Conservation (phyloP, 2,797 vertebrate species). For the Heterohyrax brucei region DNA sequence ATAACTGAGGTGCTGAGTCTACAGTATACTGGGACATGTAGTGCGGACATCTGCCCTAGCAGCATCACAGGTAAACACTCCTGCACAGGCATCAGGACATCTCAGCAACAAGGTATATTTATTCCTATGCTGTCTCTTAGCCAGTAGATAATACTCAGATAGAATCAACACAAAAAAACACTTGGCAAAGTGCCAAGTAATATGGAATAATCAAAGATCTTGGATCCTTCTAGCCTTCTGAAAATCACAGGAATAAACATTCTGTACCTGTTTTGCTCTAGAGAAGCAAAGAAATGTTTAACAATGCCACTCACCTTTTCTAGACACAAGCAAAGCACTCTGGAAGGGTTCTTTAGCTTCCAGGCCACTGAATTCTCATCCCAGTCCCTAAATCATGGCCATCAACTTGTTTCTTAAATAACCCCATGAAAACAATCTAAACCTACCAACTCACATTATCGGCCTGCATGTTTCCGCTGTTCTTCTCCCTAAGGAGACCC, state of each 20-base stretch:
- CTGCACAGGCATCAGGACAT: background rate
- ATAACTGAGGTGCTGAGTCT: background rate
- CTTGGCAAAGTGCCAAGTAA: background rate
- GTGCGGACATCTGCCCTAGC: background rate
- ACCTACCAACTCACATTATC: background rate
- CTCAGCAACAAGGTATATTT: background rate
- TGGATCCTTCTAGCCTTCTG: background rate
- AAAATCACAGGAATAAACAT: conserved; percentile 46
- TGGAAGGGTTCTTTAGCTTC: background rate
- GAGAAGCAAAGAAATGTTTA: background rate
- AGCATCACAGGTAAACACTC: background rate
- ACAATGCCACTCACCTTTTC: background rate
- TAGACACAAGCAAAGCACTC: background rate
- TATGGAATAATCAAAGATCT: background rate
- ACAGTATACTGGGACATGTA: background rate
- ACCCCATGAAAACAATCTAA: background rate
- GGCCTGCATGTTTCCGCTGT: background rate
- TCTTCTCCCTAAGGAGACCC: background rate
- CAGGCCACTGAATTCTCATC: background rate
- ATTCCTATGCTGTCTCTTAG: background rate
- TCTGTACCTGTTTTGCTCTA: background rate
- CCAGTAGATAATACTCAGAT: background rate
- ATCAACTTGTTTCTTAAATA: conserved; percentile 30
- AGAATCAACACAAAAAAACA: background rate
- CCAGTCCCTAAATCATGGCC: background rate